These are phyloP conservation scores for Zelleria hepariella DNA, from an alignment of 2,888 invertebrate genomes.

Conservation along the genomic window DNA sequence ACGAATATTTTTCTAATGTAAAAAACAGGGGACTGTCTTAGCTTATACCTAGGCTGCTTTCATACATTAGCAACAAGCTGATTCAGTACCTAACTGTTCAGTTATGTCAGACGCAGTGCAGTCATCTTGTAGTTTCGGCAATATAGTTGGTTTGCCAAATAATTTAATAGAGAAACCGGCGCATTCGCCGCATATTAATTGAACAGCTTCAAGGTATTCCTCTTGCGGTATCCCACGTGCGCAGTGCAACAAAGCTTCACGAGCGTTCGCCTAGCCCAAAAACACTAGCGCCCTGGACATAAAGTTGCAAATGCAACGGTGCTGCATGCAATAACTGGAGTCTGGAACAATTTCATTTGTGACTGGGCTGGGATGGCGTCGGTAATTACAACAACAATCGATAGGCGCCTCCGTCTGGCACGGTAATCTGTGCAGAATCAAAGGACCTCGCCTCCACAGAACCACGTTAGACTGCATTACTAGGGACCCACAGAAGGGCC, in stretches of 20 bases:
- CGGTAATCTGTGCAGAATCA: constrained; percentile 71
- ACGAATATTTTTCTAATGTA: too few species aligned
- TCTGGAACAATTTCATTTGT: constrained; percentile 73
- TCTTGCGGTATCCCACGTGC: not conserved
- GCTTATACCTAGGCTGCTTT: too few species aligned
- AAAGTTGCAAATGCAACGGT: not conserved
- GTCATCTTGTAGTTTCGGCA: not conserved
- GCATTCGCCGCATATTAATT: not conserved
- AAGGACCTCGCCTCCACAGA: constrained; percentile 60
- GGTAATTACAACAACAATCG: constrained; percentile 73
- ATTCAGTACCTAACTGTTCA: not conserved
- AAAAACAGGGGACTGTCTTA: too few species aligned
- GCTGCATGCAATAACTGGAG: constrained; percentile 11
- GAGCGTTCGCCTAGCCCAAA: not conserved
- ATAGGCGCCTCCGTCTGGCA: constrained; percentile 72
- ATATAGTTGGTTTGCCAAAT: not conserved
- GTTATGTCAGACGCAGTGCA: too few species aligned
- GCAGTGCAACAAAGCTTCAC: constrained; percentile 11
- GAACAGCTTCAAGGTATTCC: not conserved
- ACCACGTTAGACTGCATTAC: not conserved
- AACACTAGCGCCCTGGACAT: not conserved
- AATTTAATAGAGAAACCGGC: not conserved
- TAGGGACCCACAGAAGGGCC: not conserved
- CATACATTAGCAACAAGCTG: too few species aligned
- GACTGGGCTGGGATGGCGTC: constrained; percentile 69